Evolutionary conservation across 1,140 invertebrate genomes (phyloP).

Genomic region (Plectrocnemia conspersa): DNA sequence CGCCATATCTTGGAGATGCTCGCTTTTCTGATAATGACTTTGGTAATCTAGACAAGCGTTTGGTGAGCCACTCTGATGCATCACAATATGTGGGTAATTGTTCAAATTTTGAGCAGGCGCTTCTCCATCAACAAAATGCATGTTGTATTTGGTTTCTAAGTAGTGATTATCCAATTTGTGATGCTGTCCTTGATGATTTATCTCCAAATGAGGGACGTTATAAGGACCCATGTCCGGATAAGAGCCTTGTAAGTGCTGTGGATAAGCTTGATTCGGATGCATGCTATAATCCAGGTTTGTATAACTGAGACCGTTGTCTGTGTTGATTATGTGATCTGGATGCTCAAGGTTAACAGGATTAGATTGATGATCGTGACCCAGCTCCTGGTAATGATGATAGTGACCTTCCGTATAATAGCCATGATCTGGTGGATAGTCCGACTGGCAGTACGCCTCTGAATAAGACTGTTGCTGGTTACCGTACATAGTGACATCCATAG

Average conservation of each 20-base stretch:
- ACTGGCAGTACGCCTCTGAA: constrained; percentile 46
- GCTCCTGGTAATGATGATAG: constrained; percentile 45
- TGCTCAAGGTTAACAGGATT: constrained; percentile 33
- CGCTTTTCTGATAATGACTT: constrained; percentile 51
- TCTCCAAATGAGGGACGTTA: constrained; percentile 39
- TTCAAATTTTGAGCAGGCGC: constrained; percentile 31
- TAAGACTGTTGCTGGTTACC: constrained; percentile 46
- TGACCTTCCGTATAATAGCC: constrained; percentile 42
- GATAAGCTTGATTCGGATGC: constrained; percentile 41
- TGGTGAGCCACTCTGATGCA: constrained; percentile 24
- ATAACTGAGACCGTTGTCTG: constrained; percentile 81
- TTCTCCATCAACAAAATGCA: constrained; percentile 48
- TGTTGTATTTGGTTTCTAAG: constrained; percentile 53
- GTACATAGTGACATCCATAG: constrained; percentile 53
- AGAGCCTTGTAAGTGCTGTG: constrained; percentile 13
- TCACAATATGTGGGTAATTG: constrained; percentile 45
- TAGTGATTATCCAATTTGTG: constrained; percentile 48
- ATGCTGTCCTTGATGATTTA: constrained; percentile 28
- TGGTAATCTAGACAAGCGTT: constrained; percentile 44
- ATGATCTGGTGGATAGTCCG: constrained; percentile 41
- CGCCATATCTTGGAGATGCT: constrained; percentile 35
- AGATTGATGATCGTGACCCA: constrained; percentile 36
- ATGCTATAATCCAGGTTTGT: constrained; percentile 76
- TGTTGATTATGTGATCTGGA: constrained; percentile 65
- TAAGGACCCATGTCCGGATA: constrained; percentile 34